Evolutionary conservation across 2,797 vertebrate species (phyloP), one percentile per base, ranked within the genome.

Genomic region (Ataeniobius toweri): DNA sequence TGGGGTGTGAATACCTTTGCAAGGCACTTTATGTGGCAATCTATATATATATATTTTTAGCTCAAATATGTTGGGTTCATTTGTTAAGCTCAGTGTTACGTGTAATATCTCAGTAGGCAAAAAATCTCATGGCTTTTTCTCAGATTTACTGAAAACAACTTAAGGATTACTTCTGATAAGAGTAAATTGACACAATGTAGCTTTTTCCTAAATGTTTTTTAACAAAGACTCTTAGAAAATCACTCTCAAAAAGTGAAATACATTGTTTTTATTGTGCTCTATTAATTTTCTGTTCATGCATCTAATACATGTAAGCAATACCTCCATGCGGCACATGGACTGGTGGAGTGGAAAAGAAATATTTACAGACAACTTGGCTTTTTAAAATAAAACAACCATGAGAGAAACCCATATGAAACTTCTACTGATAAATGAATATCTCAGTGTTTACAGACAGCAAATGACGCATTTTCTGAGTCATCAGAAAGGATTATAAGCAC

Each of bases 381-480:
- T 61, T 61, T 18, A 31, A 61, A 31, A 31, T 31, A 61, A 61
- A 61, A 9, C 61, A 63, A 14, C 28, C 18, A 36, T 36, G 28
- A 36, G 7, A 63, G 36, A 63, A 36, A 20, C 61, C 61, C 18
- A 20, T 16, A 61, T 63, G 28, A 28, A 63, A 20, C 16, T 16
- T 63, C 14, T 7, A 9, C 61, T 20, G 61, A 63, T 1, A 20
- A 36, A 58, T 41, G 13, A 73, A 58, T 31, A 6, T 6, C 3
- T 73, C 24, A 44, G 7, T 56, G 14, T 55, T 72, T 53, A 8
- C 41, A 48, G 28, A 31, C 58, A 74, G 28, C 22, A 74, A 12
- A 74, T 46, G 18, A 3, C 26, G 16, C n/a, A 26, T 68, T 79
- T 72, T 84, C 59, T 65, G 76, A 22, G 24, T 36, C 41, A n/a